Percentiles rank a stretch among this genome's conserved stretches.
Evolutionary conservation across 2,797 vertebrate genomes (phyloP).

Genomic region (Atherinosoma microstoma): DNA sequence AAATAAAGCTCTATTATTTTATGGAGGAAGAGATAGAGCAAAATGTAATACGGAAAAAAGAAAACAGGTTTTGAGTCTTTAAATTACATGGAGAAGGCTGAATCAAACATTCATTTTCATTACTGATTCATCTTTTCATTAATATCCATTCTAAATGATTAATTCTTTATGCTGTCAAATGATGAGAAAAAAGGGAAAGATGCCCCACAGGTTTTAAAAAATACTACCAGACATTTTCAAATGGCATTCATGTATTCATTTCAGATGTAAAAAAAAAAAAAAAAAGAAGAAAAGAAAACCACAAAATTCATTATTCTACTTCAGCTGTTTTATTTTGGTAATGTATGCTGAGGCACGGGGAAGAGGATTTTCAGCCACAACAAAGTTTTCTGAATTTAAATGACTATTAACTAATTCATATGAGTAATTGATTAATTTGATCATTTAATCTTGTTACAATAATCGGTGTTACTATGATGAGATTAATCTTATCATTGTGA

Average conservation of each 20-base stretch:
- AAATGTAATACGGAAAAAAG: background rate
- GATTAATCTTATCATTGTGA: background rate
- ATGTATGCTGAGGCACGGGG: no score
- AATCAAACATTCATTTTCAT: background rate
- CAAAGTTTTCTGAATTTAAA: background rate
- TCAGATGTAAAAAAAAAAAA: background rate
- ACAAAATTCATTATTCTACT: background rate
- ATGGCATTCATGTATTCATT: background rate
- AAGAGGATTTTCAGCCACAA: no score
- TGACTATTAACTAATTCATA: no score
- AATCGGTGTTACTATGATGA: no score
- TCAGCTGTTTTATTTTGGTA: no score
- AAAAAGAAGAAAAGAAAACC: background rate
- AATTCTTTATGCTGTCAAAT: background rate
- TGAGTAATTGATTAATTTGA: background rate
- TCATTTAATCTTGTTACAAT: no score
- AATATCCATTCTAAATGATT: background rate
- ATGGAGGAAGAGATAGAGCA: slow-evolving; percentile 6
- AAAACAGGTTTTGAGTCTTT: background rate
- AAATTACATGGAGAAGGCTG: background rate
- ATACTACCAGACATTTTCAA: background rate
- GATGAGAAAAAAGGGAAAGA: background rate
- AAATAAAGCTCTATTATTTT: slow-evolving; percentile 29
- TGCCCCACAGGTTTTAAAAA: background rate
- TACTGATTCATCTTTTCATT: background rate